phyloP scores from a whole-genome alignment of 2,113 vertebrate genomes.

The Mustela nigripes region DNA sequence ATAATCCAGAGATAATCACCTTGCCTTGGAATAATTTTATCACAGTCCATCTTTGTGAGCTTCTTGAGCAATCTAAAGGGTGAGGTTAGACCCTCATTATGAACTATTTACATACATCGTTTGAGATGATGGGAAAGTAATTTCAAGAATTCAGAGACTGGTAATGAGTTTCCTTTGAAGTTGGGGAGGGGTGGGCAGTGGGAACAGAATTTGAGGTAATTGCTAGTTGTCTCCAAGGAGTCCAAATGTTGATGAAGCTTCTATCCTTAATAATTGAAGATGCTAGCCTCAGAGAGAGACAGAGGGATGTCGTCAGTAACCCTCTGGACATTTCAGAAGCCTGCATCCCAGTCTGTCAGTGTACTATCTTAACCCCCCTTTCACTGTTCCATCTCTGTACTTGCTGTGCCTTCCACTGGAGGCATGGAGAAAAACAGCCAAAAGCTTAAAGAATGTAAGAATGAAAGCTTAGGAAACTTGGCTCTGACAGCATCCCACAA shows the following conservation, averaged over 20 bases:
- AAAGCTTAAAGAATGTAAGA: neutral
- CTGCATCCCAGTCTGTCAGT: neutral
- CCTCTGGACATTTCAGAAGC: neutral
- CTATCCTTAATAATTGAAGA: constrained; percentile 84
- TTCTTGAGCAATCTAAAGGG: constrained; percentile 82
- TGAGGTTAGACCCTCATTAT: constrained; percentile 86
- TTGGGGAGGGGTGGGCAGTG: constrained; percentile 79
- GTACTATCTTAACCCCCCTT: neutral
- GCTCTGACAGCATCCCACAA: neutral
- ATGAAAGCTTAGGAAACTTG: constrained; percentile 14
- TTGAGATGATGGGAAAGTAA: constrained; percentile 86
- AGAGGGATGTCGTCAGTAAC: neutral
- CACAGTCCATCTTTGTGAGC: constrained; percentile 74
- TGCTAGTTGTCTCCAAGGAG: constrained; percentile 82
- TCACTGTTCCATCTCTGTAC: neutral
- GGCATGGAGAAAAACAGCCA: neutral
- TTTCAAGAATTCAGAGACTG: constrained; percentile 85
- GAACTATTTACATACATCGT: constrained; percentile 85
- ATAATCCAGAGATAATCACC: constrained; percentile 85
- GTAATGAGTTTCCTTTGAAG: constrained; percentile 88
- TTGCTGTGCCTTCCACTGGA: neutral
- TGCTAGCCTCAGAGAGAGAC: constrained; percentile 68
- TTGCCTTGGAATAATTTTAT: constrained; percentile 84
- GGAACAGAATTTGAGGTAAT: constrained; percentile 87
- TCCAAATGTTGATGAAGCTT: constrained; percentile 74